Conservation (phyloP, 2,113 vertebrate genomes). For the Grammomys surdaster region DNA sequence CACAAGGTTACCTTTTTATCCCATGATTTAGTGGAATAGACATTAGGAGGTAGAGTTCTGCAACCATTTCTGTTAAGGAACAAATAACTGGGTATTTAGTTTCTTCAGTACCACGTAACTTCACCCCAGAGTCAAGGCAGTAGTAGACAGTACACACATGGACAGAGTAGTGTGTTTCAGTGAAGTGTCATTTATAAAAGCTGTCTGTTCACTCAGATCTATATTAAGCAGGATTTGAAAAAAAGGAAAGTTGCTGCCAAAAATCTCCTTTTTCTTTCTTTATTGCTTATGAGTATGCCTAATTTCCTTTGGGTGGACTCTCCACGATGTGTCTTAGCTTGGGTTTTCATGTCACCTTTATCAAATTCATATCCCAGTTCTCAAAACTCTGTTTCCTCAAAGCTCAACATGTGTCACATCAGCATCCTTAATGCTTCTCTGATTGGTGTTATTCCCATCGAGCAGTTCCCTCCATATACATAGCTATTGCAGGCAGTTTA, state of each 20-base stretch:
- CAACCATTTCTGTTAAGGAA: background rate
- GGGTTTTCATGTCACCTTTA: background rate
- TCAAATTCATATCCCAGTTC: background rate
- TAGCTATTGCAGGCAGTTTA: background rate
- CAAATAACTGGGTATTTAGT: background rate
- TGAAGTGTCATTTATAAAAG: background rate
- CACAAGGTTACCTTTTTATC: background rate
- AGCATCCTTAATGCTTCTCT: background rate
- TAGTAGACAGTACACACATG: background rate
- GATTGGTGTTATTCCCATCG: background rate
- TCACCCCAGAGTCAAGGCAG: background rate
- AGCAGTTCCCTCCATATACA: background rate
- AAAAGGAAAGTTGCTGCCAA: background rate
- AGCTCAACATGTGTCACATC: background rate
- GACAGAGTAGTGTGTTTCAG: background rate
- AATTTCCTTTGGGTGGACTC: background rate
- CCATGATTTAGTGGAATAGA: background rate
- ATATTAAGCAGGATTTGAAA: background rate
- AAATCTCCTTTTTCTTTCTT: background rate
- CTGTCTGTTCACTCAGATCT: background rate
- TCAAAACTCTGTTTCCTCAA: background rate
- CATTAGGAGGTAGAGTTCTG: background rate
- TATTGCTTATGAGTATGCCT: background rate
- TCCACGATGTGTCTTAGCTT: background rate
- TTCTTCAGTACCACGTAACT: background rate